These are phyloP conservation scores for Stratiomys singularior DNA, from an alignment of 2,888 invertebrate species.

Conservation along the genomic window DNA sequence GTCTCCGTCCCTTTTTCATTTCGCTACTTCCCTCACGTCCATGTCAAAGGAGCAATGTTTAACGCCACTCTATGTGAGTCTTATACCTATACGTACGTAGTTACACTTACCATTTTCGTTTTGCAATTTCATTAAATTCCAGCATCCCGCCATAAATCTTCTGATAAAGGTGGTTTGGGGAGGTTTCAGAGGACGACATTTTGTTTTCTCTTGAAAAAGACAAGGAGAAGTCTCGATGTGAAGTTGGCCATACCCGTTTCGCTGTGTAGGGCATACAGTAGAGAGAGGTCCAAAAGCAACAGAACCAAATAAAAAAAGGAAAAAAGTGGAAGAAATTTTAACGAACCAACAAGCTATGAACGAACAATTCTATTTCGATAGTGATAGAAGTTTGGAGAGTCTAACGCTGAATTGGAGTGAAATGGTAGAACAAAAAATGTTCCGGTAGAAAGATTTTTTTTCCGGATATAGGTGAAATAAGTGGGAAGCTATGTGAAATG, in stretches of 20 bases:
- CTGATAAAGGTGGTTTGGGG: constrained; percentile 50
- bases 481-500: background rate
- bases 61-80: constrained; percentile 23
- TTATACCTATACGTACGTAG: background rate
- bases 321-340: constrained; percentile 30
- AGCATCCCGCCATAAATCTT: constrained; percentile 66
- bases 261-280: constrained; percentile 21
- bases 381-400: background rate
- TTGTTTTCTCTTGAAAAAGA: constrained; percentile 42
- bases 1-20: constrained; percentile 11
- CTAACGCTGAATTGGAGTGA: background rate
- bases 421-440: background rate
- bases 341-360: constrained; percentile 39
- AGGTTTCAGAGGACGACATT: constrained; percentile 47
- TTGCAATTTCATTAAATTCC: constrained; percentile 67
- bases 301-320: background rate
- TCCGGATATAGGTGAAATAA: background rate
- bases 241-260: background rate
- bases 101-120: constrained; percentile 57
- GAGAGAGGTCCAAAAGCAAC: background rate
- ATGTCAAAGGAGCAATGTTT: constrained; percentile 6
- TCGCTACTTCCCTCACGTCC: background rate
- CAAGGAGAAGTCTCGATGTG: constrained; percentile 37
- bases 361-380: constrained; percentile 26
- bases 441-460: background rate